Evolutionary conservation across 2,113 vertebrate genomes (phyloP).

Genomic region (Malurus cyaneus): DNA sequence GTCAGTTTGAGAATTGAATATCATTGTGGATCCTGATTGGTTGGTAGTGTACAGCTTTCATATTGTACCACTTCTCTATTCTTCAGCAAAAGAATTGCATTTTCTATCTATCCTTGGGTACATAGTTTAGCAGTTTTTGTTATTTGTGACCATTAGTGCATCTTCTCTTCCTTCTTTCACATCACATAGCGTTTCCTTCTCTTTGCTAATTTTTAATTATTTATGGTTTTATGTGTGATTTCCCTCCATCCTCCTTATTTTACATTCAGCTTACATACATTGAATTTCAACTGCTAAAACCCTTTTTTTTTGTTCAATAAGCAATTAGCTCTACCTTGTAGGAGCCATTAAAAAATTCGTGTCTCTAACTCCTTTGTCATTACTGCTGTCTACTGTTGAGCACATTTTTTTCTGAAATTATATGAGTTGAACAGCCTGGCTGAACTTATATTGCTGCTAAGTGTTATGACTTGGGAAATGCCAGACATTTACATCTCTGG

Average conservation of each 20-base stretch:
- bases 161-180: not conserved
- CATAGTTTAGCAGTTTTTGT: not conserved
- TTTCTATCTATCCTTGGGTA: not conserved
- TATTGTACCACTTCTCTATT: not conserved
- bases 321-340: not conserved
- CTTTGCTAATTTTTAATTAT: not conserved
- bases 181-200: not conserved
- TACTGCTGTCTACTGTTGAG: not conserved
- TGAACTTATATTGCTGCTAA: not conserved
- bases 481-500: not conserved
- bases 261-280: not conserved
- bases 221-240: not conserved
- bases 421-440: not conserved
- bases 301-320: not conserved
- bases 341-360: not conserved
- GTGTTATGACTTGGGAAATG: not conserved
- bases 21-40: not conserved
- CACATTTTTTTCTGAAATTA: not conserved
- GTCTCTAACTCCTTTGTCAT: not conserved
- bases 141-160: not conserved
- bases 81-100: not conserved
- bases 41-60: not conserved
- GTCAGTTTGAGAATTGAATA: not conserved
- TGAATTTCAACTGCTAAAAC: not conserved
- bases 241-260: not conserved